Evolutionary conservation across 2,113 vertebrate genomes (phyloP), one percentile per base, ranked within the genome.

Genomic region (Centropus unirufus): DNA sequence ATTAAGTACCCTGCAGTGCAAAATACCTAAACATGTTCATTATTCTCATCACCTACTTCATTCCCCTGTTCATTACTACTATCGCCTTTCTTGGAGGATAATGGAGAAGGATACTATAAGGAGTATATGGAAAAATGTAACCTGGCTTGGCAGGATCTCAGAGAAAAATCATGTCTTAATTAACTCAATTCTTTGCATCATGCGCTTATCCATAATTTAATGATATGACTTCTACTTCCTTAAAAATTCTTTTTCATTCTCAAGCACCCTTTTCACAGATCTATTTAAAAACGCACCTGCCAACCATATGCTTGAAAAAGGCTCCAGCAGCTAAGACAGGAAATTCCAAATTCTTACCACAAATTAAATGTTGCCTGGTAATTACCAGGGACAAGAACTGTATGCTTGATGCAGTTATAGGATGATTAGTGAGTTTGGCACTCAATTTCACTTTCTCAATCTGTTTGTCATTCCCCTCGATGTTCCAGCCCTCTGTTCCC

Each of bases 281-380:
- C 80, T 94, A 42, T 90, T 86, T 95, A 61, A 90, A 95, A 95
- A 44, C 1, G 6, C 80, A 86, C 94, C 92, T 94, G 90, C 90
- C 75, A 94, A 51, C 81, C 91, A 76, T 95, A 88, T 89, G 85
- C 73, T 93, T 68, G 49, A 58, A 59, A 93, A 86, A 59, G 67
- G 61, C 63, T 79, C 83, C 76, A 59, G 90, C 55, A 92, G 73
- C 2, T 1, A 9, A 67, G 68, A 70, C 79, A 96, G 83, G 93
- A 94, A 95, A 80, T 93, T 90, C 86, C 52, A 40, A 90, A 86
- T 92, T 90, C 68, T 77, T 90, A 36, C 79, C 79, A 77, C 79
- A 87, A 72, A 94, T 96, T 83, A 96, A 94, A 95, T 81, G 90
- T 83, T 96, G 75, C 85, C 30, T 89, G 75, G 54, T 94, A 94